Conservation (phyloP, 1,140 invertebrate genomes). For the Drosophila nasuta region DNA sequence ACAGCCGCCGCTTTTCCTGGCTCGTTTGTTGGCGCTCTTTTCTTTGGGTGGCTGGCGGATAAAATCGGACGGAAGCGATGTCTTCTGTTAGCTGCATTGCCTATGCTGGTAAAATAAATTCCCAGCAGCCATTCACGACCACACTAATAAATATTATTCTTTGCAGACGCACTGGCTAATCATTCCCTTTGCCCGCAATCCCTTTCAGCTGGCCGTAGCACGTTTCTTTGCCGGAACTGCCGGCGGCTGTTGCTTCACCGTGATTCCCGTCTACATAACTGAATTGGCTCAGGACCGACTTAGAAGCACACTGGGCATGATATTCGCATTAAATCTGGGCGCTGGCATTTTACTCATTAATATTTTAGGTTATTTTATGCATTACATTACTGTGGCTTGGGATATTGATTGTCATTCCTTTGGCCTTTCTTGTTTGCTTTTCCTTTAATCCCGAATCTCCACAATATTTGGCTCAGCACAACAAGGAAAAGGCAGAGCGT, state of each 20-base stretch:
- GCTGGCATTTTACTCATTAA: conserved; percentile 85
- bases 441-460: conserved; percentile 85
- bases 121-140: too few relatives aligned
- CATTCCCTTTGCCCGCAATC: conserved; percentile 73
- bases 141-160: too few relatives aligned
- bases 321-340: conserved; percentile 85
- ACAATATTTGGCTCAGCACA: conserved; percentile 84
- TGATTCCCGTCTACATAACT: conserved; percentile 84
- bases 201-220: conserved; percentile 68
- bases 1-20: conserved; percentile 86
- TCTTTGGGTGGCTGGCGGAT: conserved; percentile 86
- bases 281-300: conserved; percentile 83
- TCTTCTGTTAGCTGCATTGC: conserved; percentile 51
- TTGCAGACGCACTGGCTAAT: conserved; percentile 21
- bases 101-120: conserved; percentile 38
- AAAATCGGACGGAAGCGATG: conserved; percentile 57
- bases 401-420: conserved; percentile 83
- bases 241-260: conserved; percentile 78
- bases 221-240: conserved; percentile 84
- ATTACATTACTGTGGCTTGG: conserved; percentile 84
- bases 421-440: conserved; percentile 83
- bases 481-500: conserved; percentile 73
- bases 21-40: conserved; percentile 84
- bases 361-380: conserved; percentile 84
- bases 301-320: conserved; percentile 85